Percentiles rank a stretch among this genome's conserved stretches.
These are phyloP conservation scores for Campylomormyrus numenius DNA, from an alignment of 2,113 vertebrate species.

Conservation along the genomic window DNA sequence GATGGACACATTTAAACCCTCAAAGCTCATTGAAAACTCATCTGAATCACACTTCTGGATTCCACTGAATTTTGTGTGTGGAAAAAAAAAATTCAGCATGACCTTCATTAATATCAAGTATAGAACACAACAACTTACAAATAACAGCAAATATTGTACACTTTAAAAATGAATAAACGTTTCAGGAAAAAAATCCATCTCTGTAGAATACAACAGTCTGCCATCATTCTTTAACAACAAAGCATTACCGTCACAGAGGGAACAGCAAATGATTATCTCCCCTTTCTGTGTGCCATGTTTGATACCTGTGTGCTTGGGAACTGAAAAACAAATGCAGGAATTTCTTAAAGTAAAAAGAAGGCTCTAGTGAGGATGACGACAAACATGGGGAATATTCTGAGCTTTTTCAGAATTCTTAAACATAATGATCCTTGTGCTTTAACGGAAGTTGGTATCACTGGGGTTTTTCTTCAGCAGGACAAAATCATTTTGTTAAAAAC, in stretches of 20 bases:
- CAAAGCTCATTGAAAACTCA: slow-evolving; percentile 54
- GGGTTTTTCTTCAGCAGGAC: slow-evolving; percentile 33
- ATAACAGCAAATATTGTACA: slow-evolving; percentile 46
- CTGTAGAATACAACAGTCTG: neutral
- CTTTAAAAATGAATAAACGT: neutral
- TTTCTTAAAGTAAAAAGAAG: slow-evolving; percentile 16
- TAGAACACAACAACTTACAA: slow-evolving; percentile 33
- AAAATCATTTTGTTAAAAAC: slow-evolving; percentile 32
- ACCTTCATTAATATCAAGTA: slow-evolving; percentile 42
- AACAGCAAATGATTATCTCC: neutral
- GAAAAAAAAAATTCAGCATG: slow-evolving; percentile 50
- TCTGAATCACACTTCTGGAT: slow-evolving; percentile 21
- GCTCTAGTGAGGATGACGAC: neutral
- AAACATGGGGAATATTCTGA: neutral
- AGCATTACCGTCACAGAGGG: neutral
- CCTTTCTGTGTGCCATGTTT: neutral
- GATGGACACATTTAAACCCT: slow-evolving; percentile 56
- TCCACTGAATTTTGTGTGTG: slow-evolving; percentile 56
- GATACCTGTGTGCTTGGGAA: neutral
- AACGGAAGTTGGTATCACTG: slow-evolving; percentile 38
- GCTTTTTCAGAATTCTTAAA: slow-evolving; percentile 18
- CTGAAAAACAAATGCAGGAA: slow-evolving; percentile 29
- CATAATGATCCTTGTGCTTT: slow-evolving; percentile 37
- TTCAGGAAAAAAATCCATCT: neutral
- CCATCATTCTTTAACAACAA: neutral